These are phyloP conservation scores for Caranx ignobilis DNA, from an alignment of 2,113 vertebrate species.

Conservation along the genomic window DNA sequence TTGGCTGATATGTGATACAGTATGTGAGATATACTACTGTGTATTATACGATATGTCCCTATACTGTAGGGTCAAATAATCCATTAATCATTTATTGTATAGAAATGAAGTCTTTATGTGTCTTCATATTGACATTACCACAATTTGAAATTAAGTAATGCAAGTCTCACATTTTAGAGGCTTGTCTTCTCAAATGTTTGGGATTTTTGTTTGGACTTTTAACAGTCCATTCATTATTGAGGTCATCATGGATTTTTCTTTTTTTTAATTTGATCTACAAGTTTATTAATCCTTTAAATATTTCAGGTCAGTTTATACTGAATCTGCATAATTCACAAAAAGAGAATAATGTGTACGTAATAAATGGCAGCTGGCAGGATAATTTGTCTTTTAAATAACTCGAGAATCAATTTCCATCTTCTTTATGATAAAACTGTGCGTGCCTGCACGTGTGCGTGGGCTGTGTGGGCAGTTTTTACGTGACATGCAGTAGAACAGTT, in stretches of 20 bases:
- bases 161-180: no score
- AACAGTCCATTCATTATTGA: neutral
- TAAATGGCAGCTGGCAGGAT: neutral
- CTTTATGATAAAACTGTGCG: neutral
- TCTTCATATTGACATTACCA: no score
- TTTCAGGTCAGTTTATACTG: neutral
- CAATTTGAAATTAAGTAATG: no score
- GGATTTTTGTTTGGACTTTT: neutral
- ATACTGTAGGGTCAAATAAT: no score
- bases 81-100: no score
- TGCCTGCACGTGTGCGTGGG: neutral
- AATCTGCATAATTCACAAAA: neutral
- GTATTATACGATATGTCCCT: no score
- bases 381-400: neutral
- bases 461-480: neutral
- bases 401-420: neutral
- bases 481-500: constrained; percentile 9
- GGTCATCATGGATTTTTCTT: neutral
- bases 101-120: no score
- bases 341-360: neutral
- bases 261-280: neutral
- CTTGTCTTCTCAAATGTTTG: neutral
- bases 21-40: no score
- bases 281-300: neutral
- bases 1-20: no score